Conservation (phyloP, 2,888 invertebrate species). For the Fabriciana adippe region DNA sequence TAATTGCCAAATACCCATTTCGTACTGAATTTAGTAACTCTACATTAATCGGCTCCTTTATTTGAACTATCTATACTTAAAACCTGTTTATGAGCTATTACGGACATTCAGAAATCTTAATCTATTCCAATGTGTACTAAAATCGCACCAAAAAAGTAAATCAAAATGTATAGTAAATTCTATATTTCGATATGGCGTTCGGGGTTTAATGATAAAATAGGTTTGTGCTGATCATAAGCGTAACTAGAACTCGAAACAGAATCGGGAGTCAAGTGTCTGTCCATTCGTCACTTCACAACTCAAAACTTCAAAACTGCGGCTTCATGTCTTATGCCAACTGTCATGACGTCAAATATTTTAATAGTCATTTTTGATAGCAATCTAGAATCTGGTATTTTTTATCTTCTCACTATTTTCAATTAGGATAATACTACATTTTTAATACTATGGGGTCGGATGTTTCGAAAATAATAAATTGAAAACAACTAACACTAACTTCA, state of each 20-base stretch:
- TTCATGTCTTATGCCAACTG: no score
- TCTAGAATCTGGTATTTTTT: no score
- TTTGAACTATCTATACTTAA: conserved; percentile 31
- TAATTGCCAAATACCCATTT: conserved; percentile 19
- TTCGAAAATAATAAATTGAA: no score
- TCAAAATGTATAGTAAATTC: conserved; percentile 29
- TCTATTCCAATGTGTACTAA: conserved; percentile 29
- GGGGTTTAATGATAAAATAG: conserved; percentile 27
- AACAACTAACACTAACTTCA: no score
- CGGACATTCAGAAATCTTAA: conserved; percentile 38
- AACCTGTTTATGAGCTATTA: conserved; percentile 29
- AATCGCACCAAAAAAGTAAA: conserved; percentile 24
- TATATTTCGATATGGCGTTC: conserved; percentile 37
- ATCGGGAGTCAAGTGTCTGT: background rate
- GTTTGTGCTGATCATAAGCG: conserved; percentile 22
- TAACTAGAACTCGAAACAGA: conserved; percentile 11
- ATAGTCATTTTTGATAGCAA: no score
- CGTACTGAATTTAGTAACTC: conserved; percentile 18
- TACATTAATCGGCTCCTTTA: conserved; percentile 28
- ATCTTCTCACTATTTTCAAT: no score
- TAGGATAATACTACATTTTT: no score
- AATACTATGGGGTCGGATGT: no score
- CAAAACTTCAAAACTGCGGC: no score
- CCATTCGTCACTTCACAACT: background rate
- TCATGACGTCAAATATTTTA: no score